Evolutionary conservation across 2,113 vertebrate species (phyloP), one percentile per base, ranked within the genome.

Genomic region (Microcebus murinus): DNA sequence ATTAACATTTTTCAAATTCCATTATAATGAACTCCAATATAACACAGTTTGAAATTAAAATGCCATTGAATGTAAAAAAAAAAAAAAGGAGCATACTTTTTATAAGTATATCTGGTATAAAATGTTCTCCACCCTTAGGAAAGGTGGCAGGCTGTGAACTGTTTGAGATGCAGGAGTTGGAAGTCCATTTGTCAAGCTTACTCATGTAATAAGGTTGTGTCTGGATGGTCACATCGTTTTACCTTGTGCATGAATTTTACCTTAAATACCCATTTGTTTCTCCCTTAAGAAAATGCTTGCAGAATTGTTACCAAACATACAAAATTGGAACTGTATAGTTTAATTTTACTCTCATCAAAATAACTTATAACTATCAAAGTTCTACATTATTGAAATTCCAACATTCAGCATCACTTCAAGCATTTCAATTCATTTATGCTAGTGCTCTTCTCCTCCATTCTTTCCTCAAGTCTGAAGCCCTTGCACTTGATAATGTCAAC

Each of bases 1-100:
- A 79, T 71, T 80, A 93, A 63, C 8, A 91, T 87, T 87, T 85
- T 81, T 61, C n/a, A 90, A 96, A 87, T 71, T 4, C 18, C 17
- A 73, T 71, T 89, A 55, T 91, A 82, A 87, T 90, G 36, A 96
- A 82, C 39, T 91, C 11, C 31, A 61, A 48, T 61, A 89, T 65
- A 81, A 73, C 8, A 88, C 1, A 94, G 27, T 23, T 86, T 67
- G 14, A 87, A 81, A 95, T 87, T 74, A 90, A 85, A 94, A 88
- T 27, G 11, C 0, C 6, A 67, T 4, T 73, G 11, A 63, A 82
- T 50, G 4, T 52, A 34, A 71, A 91, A 65, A 59, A 36, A 29
- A 36, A 27, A 57, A 68, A 71, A 67, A 36, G 2, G 13, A 65
- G 29, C 63, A 70, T 3, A 11, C 8, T 36, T 70, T 29, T 73